phyloP scores from a whole-genome alignment of 2,888 invertebrate species.

The Diabrotica balteata region DNA sequence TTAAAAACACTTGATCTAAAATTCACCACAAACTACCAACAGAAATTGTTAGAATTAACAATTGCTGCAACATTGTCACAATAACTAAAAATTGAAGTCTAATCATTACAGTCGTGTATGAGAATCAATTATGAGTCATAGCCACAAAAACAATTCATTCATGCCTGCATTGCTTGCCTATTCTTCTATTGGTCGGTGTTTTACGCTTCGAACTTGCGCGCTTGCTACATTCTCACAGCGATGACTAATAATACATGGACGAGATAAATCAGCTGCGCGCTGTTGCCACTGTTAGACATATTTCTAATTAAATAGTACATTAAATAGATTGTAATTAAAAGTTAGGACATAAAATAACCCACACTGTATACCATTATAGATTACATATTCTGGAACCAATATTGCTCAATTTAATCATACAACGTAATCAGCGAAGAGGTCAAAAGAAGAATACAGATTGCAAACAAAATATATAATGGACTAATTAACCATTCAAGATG shows the following conservation, averaged over 20 bases:
- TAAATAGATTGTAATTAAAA: too few species aligned
- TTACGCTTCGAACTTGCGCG: slow-evolving; percentile 42
- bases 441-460: too few species aligned
- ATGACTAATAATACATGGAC: slow-evolving; percentile 51
- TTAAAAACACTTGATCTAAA: slow-evolving; percentile 36
- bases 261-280: slow-evolving; percentile 29
- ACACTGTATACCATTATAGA: too few species aligned
- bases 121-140: slow-evolving; percentile 48
- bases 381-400: too few species aligned
- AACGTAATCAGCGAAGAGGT: too few species aligned
- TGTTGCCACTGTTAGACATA: slow-evolving; percentile 3
- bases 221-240: slow-evolving; percentile 40
- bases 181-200: slow-evolving; percentile 47
- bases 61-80: slow-evolving; percentile 31
- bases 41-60: slow-evolving; percentile 31
- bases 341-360: too few species aligned
- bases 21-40: slow-evolving; percentile 25
- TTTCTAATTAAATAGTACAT: neutral
- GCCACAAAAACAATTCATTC: slow-evolving; percentile 52
- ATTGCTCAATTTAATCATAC: too few species aligned
- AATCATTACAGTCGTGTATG: slow-evolving; percentile 32
- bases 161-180: slow-evolving; percentile 54
- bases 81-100: slow-evolving; percentile 29
- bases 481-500: too few species aligned
- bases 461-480: too few species aligned